phyloP scores from a whole-genome alignment of 1,140 invertebrate genomes.

The Ridgeia piscesae region DNA sequence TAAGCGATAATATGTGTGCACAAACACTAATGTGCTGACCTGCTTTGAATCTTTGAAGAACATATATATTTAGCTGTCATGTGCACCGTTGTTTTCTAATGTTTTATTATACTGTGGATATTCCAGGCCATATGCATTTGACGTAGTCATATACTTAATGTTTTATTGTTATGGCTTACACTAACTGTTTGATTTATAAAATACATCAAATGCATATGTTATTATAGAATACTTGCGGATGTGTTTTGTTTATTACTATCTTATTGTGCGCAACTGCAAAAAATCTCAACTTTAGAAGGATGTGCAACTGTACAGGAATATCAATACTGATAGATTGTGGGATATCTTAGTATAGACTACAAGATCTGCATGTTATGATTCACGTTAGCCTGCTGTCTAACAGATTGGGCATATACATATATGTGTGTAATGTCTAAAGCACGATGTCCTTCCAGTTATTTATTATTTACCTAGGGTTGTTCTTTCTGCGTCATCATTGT shows the following conservation, averaged over 20 bases:
- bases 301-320: background rate
- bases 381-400: background rate
- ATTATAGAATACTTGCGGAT: no score
- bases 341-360: background rate
- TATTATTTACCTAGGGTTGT: background rate
- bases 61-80: background rate
- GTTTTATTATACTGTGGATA: background rate
- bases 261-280: background rate
- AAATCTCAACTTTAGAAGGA: background rate
- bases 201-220: no score
- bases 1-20: no score
- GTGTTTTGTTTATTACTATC: no score
- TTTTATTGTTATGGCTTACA: no score
- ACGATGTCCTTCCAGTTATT: background rate
- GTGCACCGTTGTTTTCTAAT: background rate
- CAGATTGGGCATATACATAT: background rate
- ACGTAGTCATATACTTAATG: no score
- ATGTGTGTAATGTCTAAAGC: background rate
- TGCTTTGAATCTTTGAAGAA: background rate
- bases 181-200: no score
- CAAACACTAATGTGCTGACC: no score
- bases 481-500: conserved; percentile 21
- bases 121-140: no score
- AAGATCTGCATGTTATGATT: background rate
- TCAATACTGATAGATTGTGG: background rate